phyloP scores from a whole-genome alignment of 1,140 invertebrate species.

The Eueides isabella region DNA sequence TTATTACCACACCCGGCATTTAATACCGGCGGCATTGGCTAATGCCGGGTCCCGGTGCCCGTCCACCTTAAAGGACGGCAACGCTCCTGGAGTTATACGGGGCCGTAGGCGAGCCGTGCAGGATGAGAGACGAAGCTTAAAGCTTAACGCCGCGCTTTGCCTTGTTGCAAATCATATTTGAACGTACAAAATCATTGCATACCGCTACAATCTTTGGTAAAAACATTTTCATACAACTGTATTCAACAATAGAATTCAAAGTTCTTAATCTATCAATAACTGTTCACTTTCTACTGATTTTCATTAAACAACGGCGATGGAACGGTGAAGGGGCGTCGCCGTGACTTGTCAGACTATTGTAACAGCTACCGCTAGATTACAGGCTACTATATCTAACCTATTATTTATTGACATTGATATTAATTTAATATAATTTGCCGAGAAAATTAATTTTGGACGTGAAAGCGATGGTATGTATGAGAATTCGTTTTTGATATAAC shows the following conservation, averaged over 20 bases:
- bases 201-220: not conserved
- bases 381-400: slow-evolving; percentile 14
- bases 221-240: not conserved
- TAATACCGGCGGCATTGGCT: no score
- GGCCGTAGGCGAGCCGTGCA: no score
- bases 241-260: not conserved
- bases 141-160: no score
- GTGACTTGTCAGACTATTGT: slow-evolving; percentile 17
- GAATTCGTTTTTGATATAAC: not conserved
- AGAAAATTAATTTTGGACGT: not conserved
- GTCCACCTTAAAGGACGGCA: no score
- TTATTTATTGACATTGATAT: slow-evolving; percentile 26
- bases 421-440: slow-evolving; percentile 27
- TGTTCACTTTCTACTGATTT: not conserved
- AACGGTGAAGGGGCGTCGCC: slow-evolving; percentile 15
- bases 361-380: slow-evolving; percentile 14
- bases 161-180: no score
- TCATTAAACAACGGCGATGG: not conserved
- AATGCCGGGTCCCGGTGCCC: no score
- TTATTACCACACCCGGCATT: no score
- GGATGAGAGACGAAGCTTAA: no score
- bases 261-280: not conserved
- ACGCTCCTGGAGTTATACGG: no score
- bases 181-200: no score
- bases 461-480: not conserved